phyloP scores from a whole-genome alignment of 2,797 vertebrate genomes.

The Brotogeris chrysoptera region DNA sequence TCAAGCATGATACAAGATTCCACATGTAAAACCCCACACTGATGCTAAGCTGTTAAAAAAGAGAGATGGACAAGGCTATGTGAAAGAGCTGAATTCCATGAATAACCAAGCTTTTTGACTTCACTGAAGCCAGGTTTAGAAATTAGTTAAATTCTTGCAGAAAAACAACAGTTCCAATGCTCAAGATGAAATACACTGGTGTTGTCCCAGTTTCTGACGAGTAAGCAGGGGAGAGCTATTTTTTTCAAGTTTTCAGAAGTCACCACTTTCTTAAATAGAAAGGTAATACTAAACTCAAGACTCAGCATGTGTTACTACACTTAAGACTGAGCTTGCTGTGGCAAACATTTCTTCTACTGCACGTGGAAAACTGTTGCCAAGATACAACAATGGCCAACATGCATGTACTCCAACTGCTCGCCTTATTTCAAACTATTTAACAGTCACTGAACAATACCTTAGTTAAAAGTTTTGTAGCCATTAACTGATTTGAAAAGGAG shows the following conservation, averaged over 20 bases:
- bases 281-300: not conserved
- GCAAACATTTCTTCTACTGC: not conserved
- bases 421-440: not conserved
- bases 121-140: not conserved
- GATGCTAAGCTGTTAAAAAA: not conserved
- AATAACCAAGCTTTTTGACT: not conserved
- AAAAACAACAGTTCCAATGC: not conserved
- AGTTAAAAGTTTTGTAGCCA: not conserved
- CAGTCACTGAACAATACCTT: not conserved
- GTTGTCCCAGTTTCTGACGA: not conserved
- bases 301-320: not conserved
- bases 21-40: not conserved
- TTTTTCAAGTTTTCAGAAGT: not conserved
- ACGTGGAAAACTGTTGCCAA: not conserved
- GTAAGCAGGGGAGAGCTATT: not conserved
- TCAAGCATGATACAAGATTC: not conserved
- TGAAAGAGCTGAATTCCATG: not conserved
- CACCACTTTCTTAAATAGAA: not conserved
- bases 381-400: not conserved
- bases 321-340: not conserved
- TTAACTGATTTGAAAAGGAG: not conserved
- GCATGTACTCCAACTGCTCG: not conserved
- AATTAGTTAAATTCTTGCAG: not conserved
- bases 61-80: not conserved
- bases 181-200: not conserved